Evolutionary conservation across 2,113 vertebrate species (phyloP), one percentile per base, ranked within the genome.

Genomic region (Sterrhoptilus dennistouni): DNA sequence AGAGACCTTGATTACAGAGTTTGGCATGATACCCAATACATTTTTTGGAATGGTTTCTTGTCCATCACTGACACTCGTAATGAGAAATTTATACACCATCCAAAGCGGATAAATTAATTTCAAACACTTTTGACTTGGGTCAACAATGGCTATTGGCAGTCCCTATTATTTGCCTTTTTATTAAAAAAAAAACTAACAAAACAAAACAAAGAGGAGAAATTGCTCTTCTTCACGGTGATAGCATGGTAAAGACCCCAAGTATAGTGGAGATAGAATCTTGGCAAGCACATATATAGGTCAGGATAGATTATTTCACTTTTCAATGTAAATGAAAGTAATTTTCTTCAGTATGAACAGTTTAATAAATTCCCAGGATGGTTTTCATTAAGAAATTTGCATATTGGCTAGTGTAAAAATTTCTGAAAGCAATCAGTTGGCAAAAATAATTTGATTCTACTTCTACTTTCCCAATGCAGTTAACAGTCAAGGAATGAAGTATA

Each of bases 31-130:
- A 98, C 98, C 96, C 97, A 93, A 98, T 98, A 98, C 98, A 97
- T 98, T 98, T 98, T 98, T 98, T 98, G 97, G 97, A 98, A 98
- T 97, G 96, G 97, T 97, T 98, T 98, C 97, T 97, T 97, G 98
- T 98, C 98, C 98, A 98, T 98, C 98, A 98, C 97, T 98, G 97
- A 98, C 98, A 98, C 96, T 98, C 94, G 98, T 99, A 98, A 99
- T 99, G 98, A 98, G 98, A 99, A 98, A 98, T 98, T 98, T 98
- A 98, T 99, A 99, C 98, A 98, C 98, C 97, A 97, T 98, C 98
- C 98, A 97, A 98, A 98, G 97, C 98, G 95, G 98, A 98, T 98
- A 98, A 98, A 99, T 99, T 99, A 98, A 99, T 99, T 99, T 99
- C 98, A 98, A 99, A 98, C 98, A 98, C 98, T 99, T 98, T 98